Percentiles rank a stretch among this genome's conserved stretches.
Conservation (phyloP, 2,888 invertebrate genomes). For the Drosophila borborema region DNA sequence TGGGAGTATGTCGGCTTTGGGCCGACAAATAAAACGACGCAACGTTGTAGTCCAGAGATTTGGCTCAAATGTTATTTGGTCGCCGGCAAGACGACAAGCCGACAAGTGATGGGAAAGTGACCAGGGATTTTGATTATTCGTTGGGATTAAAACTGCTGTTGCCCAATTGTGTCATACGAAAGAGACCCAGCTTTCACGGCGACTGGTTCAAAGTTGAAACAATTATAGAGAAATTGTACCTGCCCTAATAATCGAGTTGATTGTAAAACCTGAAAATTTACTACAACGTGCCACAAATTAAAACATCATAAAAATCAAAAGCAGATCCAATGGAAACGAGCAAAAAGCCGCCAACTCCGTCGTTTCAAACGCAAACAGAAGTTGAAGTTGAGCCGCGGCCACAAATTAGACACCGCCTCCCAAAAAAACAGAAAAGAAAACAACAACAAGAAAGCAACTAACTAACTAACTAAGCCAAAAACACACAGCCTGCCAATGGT, state of each 20-base stretch:
- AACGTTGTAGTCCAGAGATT: constrained; percentile 31
- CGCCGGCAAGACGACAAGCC: constrained; percentile 55
- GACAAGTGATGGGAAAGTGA: constrained; percentile 74
- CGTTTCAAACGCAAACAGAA: constrained; percentile 66
- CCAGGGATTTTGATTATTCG: constrained; percentile 20
- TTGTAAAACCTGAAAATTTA: constrained; percentile 55
- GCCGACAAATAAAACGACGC: constrained; percentile 16
- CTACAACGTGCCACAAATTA: constrained; percentile 77
- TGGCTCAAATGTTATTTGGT: constrained; percentile 30
- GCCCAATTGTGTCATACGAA: constrained; percentile 52
- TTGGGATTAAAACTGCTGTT: constrained; percentile 47
- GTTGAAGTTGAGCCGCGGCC: constrained; percentile 71
- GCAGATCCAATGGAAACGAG: constrained; percentile 52
- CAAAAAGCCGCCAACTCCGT: constrained; percentile 55
- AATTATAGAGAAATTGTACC: constrained; percentile 53
- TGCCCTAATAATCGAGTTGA: constrained; percentile 23
- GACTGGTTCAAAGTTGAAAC: constrained; percentile 35
- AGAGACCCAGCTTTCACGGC: constrained; percentile 25
- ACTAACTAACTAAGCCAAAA: constrained; percentile 59
- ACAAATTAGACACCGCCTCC: constrained; percentile 78
- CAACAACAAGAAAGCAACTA: constrained; percentile 27
- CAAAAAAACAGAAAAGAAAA: constrained; percentile 4
- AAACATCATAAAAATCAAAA: constrained; percentile 78
- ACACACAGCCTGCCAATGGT: constrained; percentile 37
- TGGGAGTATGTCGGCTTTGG: constrained; percentile 60